Conservation (phyloP, 2,888 invertebrate genomes). For the Phasia obesa region DNA sequence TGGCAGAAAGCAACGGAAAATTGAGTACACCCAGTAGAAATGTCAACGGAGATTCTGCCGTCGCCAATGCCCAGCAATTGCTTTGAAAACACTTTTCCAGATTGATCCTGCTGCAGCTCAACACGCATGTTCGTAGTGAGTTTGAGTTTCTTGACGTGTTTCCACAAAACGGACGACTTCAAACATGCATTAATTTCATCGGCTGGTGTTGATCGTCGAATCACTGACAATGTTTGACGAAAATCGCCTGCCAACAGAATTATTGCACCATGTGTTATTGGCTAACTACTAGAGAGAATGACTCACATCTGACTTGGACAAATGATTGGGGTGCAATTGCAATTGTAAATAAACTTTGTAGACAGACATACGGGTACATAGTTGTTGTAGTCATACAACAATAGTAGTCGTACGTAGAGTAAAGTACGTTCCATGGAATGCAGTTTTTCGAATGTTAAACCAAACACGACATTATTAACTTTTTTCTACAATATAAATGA, state of each 20-base stretch:
- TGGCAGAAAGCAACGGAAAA: not conserved
- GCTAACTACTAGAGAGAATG: constrained; percentile 58
- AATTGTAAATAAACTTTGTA: not conserved
- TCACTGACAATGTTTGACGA: not conserved
- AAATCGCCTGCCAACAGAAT: not conserved
- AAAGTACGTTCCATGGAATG: constrained; percentile 63
- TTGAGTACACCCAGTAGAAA: not conserved
- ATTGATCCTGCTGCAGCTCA: no score
- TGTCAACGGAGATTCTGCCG: not conserved
- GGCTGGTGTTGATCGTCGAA: not conserved
- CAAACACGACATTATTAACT: constrained; percentile 60
- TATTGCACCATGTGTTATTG: no score
- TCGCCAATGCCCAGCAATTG: not conserved
- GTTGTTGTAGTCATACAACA: constrained; percentile 5
- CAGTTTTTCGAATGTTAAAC: constrained; percentile 68
- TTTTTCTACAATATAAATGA: not conserved
- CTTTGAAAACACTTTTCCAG: not conserved
- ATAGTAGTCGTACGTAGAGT: constrained; percentile 17
- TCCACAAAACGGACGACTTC: no score
- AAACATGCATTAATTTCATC: no score
- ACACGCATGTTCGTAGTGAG: not conserved
- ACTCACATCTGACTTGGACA: constrained; percentile 39
- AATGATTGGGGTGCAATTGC: not conserved
- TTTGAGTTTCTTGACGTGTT: not conserved
- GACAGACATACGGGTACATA: constrained; percentile 1